Evolutionary conservation across 2,888 invertebrate genomes (phyloP), one percentile per base, ranked within the genome.

Genomic region (Leucoma salicis): DNA sequence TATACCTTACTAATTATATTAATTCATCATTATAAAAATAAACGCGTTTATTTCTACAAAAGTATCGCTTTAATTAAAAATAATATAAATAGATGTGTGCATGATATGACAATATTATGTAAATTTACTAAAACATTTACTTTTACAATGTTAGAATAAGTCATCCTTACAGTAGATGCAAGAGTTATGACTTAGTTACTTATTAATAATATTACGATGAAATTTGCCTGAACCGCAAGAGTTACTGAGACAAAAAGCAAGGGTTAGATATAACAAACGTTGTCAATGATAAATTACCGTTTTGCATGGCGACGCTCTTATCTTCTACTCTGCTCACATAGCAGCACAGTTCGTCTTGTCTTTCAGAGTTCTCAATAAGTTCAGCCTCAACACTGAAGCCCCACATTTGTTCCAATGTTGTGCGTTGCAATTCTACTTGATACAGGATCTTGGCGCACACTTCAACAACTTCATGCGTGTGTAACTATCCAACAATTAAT

Each of bases 381-480:
- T 99, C 98, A 2, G 98, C 98, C 84, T 99, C 99, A 37, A 99
- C 98, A 54, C 97, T 97, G 90, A 99, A 97, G 63, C 99, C 99
- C 96, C 98, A 99, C 96, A 98, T 97, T 81, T 97, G 96, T 69
- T 98, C 97, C 68, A 97, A 91, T 7, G 96, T 96, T 56, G 94
- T 94, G 49, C 98, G 92, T 67, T 96, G 95, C 71, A 99, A 91
- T 81, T 98, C 98, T 63, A 98, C 97, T 92, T 98, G 98, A 87
- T 98, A 98, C 56, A 98, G 91, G 74, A 98, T 96, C 91, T 99
- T 99, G 70, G 97, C 96, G 82, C 98, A 98, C 35, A 99, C 97
- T 90, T 99, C 98, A 44, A 98, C 96, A 57, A 97, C 94, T 89
- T 97, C 97, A 78, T 97, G 97, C 42, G 96, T 97, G 80, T 96